Evolutionary conservation across 2,888 invertebrate genomes (phyloP).

Genomic region (Plusia festucae): DNA sequence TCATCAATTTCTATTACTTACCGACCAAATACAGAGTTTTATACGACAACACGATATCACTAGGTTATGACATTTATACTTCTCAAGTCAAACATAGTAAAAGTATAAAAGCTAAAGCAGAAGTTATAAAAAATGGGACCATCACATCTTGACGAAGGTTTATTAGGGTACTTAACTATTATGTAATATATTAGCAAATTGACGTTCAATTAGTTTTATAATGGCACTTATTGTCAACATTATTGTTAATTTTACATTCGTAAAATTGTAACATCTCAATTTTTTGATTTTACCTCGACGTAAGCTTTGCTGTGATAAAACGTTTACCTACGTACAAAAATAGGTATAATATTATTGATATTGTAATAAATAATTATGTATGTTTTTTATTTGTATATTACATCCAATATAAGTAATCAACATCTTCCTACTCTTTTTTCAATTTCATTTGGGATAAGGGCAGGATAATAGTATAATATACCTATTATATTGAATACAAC

Average conservation of each 20-base stretch:
- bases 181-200: conserved; percentile 28
- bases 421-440: no score
- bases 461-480: no score
- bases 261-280: conserved; percentile 16
- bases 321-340: conserved; percentile 56
- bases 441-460: no score
- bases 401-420: conserved; percentile 43
- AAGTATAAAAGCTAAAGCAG: conserved; percentile 58
- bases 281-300: conserved; percentile 43
- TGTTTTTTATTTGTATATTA: conserved; percentile 47
- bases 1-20: conserved; percentile 96
- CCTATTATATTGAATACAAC: no score
- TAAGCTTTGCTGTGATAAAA: conserved; percentile 76
- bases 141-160: conserved; percentile 43
- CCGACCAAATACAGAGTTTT: conserved; percentile 96
- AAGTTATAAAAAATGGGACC: conserved; percentile 39
- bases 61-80: conserved; percentile 96
- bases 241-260: conserved; percentile 20
- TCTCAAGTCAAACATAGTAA: conserved; percentile 93
- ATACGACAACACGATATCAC: conserved; percentile 96
- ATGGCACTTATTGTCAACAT: conserved; percentile 47
- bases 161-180: conserved; percentile 12
- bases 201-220: conserved; percentile 46
- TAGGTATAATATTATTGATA: conserved; percentile 42
- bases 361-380: conserved; percentile 34